phyloP scores from a whole-genome alignment of 2,113 vertebrate species.

The Colius striatus region DNA sequence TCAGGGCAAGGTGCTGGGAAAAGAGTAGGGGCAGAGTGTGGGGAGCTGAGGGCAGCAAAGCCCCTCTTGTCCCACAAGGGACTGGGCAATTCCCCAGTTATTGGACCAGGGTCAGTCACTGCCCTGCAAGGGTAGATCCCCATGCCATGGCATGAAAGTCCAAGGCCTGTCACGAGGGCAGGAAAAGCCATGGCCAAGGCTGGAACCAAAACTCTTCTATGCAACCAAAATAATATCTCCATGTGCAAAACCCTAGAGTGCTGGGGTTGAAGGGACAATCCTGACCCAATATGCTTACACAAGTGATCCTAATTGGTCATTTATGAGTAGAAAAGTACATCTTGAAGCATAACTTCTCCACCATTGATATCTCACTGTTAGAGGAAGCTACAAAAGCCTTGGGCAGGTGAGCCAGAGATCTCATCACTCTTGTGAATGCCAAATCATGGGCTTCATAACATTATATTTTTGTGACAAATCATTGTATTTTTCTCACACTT shows the following conservation, averaged over 20 bases:
- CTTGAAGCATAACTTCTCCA: neutral
- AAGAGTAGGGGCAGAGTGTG: neutral
- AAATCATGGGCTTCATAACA: neutral
- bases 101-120: neutral
- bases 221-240: fast-evolving
- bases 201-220: neutral
- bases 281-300: fast-evolving
- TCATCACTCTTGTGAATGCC: neutral
- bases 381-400: neutral
- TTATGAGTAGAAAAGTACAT: neutral
- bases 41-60: too few relatives aligned
- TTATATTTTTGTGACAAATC: neutral
- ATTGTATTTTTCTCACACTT: neutral
- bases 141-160: fast-evolving
- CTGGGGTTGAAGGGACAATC: neutral
- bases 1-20: neutral
- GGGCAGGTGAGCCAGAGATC: neutral
- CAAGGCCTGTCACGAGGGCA: too few relatives aligned
- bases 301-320: fast-evolving
- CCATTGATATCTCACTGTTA: neutral
- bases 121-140: neutral
- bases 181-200: too few relatives aligned
- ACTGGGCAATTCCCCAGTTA: neutral
- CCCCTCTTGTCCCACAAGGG: too few relatives aligned
- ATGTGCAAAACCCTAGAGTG: fast-evolving